Evolutionary conservation across 2,888 invertebrate species (phyloP).

Genomic region (Chydorus sphaericus): DNA sequence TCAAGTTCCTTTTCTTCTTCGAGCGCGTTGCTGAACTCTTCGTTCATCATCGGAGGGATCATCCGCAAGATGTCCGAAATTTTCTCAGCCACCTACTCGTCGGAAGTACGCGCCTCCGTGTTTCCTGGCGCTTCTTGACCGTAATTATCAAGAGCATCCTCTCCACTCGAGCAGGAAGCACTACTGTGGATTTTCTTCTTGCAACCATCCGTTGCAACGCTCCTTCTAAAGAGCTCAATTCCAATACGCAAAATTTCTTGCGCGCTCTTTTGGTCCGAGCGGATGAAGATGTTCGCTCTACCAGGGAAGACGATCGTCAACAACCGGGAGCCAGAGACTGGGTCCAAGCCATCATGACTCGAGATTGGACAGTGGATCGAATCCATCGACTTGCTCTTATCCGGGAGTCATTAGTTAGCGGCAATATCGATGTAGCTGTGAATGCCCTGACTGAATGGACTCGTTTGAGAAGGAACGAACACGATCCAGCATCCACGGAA

Average conservation of each 20-base stretch:
- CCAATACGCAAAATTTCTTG: neutral
- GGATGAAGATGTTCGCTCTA: neutral
- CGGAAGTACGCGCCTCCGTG: neutral
- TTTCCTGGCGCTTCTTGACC: slow-evolving; percentile 7
- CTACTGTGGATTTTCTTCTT: neutral
- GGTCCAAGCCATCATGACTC: neutral
- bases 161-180: neutral
- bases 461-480: slow-evolving; percentile 1
- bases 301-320: neutral
- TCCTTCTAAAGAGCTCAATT: neutral
- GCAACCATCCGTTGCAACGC: slow-evolving; percentile 1
- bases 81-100: neutral
- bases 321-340: neutral
- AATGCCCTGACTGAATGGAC: neutral
- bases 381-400: neutral
- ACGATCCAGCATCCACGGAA: neutral
- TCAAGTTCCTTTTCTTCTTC: slow-evolving; percentile 8
- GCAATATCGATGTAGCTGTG: neutral
- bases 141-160: slow-evolving; percentile 1
- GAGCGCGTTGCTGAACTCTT: slow-evolving; percentile 11
- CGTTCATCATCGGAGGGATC: slow-evolving; percentile 2
- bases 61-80: neutral
- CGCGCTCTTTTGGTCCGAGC: neutral
- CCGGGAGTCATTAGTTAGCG: neutral
- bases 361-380: slow-evolving; percentile 1